Percentiles rank a stretch among this genome's conserved stretches.
These are phyloP conservation scores for Ips typographus DNA, from an alignment of 1,140 invertebrate species.

Conservation along the genomic window DNA sequence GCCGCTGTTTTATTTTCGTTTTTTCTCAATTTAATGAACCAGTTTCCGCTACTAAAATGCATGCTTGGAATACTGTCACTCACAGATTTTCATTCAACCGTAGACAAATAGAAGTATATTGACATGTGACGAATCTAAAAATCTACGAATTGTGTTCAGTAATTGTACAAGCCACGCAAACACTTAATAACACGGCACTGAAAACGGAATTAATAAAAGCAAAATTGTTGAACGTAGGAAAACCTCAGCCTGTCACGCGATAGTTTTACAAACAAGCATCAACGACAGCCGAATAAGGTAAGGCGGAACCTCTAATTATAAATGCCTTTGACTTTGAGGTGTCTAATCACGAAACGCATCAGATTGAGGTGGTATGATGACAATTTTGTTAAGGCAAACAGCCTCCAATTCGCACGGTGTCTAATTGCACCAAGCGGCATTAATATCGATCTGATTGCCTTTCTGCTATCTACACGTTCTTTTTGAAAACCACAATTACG, in stretches of 20 bases:
- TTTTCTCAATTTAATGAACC: no score
- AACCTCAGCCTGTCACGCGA: constrained; percentile 16
- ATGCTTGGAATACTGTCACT: no score
- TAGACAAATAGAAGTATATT: no score
- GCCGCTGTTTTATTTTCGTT: no score
- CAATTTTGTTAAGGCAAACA: constrained; percentile 21
- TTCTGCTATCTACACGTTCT: no score
- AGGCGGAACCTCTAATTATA: constrained; percentile 22
- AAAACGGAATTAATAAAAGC: constrained; percentile 24
- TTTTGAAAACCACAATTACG: no score
- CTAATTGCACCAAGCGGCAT: constrained; percentile 23
- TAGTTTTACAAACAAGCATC: constrained; percentile 19
- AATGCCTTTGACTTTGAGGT: constrained; percentile 27
- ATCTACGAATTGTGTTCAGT: not conserved
- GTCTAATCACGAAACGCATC: constrained; percentile 30
- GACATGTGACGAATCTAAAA: no score
- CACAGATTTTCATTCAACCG: no score
- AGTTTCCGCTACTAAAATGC: no score
- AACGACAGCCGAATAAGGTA: constrained; percentile 22
- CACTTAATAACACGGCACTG: constrained; percentile 13
- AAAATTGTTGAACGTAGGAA: constrained; percentile 17
- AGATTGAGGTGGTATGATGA: constrained; percentile 13
- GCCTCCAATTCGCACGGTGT: constrained; percentile 18
- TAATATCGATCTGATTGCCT: constrained; percentile 17
- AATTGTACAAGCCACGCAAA: constrained; percentile 14